Evolutionary conservation across 2,888 invertebrate species (phyloP), one percentile per base, ranked within the genome.

Genomic region (Sphaerophoria rueppellii): DNA sequence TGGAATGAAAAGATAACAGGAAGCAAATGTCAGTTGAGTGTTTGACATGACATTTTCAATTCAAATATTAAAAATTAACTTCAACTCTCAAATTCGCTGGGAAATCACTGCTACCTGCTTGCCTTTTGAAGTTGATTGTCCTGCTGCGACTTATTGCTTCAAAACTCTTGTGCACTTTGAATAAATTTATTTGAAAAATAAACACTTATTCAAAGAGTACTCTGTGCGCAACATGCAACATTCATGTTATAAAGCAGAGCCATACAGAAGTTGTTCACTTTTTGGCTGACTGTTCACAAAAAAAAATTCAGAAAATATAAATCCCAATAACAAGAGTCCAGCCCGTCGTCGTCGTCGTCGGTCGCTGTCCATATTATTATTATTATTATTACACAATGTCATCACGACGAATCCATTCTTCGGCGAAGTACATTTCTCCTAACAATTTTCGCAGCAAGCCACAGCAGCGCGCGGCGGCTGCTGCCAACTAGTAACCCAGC

Each of bases 231-330:
- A 65, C 72, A 61, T 63, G 40, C 54, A 61, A 43, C 9, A 9
- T 9, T 40, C 40, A 43, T 43, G 11, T 0, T 12, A 43, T 11
- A 9, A 7, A 12, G 11, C 9, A 43, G 9, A 54, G 7, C 65
- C 24, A 55, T 57, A 43, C 75, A 58, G 57, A 34, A 81, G 65
- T 71, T 82, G 74, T 70, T 65, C 85, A 85, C 85, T 81, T 85
- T 80, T 81, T 24, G 24, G 69, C 81, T 54, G 80, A 43, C 52
- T 43, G 54, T 24, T n/a, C 69, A 63, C 46, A 73, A 52, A 73
- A 85, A 85, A 85, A 81, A 81, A 85, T 81, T 81, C 76, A 85
- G 79, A 83, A 71, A 43, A 78, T 77, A 73, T 83, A 79, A 83
- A 79, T 79, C 60, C 70, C 48, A 65, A 63, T 61, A 69, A 70